These are phyloP conservation scores for Bettongia penicillata DNA, from an alignment of 2,113 vertebrate genomes.

Conservation along the genomic window DNA sequence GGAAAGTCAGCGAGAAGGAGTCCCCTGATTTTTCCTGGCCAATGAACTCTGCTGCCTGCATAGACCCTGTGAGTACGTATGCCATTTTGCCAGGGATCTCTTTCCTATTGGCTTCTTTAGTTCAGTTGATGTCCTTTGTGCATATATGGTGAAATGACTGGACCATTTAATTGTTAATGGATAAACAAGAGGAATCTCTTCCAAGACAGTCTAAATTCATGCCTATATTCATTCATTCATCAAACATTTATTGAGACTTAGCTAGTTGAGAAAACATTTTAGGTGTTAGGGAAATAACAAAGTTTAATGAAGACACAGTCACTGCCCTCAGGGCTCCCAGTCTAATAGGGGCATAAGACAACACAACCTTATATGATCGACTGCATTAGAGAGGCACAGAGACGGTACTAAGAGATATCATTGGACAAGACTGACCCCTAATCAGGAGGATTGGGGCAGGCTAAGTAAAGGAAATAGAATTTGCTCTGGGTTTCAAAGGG, in stretches of 20 bases:
- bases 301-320: neutral
- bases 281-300: neutral
- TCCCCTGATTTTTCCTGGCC: neutral
- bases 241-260: neutral
- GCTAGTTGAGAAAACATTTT: neutral
- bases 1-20: neutral
- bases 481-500: conserved; percentile 6
- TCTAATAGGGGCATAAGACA: neutral
- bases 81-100: neutral
- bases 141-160: neutral
- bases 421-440: neutral
- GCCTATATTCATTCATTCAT: neutral
- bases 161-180: conserved; percentile 20
- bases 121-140: conserved; percentile 10
- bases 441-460: neutral
- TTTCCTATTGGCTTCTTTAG: neutral
- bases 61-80: neutral
- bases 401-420: neutral
- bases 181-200: neutral
- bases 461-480: neutral
- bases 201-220: conserved; percentile 1
- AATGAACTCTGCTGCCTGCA: neutral
- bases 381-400: neutral
- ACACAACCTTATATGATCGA: neutral
- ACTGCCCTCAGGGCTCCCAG: neutral